Percentiles rank a stretch among this genome's conserved stretches.
phyloP scores from a whole-genome alignment of 2,113 vertebrate genomes.

The Hydrochoerus hydrochaeris region DNA sequence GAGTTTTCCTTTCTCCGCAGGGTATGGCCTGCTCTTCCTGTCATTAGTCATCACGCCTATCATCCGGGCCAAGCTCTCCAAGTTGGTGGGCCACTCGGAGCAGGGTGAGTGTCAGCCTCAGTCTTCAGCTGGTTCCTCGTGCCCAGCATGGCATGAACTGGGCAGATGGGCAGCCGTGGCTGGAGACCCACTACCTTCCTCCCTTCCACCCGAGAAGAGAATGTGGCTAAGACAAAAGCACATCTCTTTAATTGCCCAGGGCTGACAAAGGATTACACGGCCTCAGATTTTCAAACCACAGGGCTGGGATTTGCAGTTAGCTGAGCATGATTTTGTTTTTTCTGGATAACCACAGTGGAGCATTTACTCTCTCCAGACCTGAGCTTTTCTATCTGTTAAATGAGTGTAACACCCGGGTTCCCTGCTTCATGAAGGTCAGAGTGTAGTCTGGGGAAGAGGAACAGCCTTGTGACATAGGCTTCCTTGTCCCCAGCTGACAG shows the following conservation, averaged over 20 bases:
- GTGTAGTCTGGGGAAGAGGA: background rate
- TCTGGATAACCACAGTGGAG: background rate
- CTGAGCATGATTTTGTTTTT: background rate
- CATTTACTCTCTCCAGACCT: background rate
- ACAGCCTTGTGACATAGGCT: background rate
- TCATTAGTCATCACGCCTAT: slow-evolving; percentile 92
- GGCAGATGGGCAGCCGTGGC: background rate
- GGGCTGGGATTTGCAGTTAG: background rate
- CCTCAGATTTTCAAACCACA: background rate
- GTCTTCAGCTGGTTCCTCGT: background rate
- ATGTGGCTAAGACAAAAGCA: background rate
- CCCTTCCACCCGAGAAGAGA: background rate
- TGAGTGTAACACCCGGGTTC: background rate
- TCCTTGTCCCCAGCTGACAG: background rate
- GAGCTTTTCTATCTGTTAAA: slow-evolving; percentile 9
- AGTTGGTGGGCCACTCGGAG: slow-evolving; percentile 90
- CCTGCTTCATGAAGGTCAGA: background rate
- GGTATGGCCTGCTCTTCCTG: slow-evolving; percentile 93
- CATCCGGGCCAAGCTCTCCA: slow-evolving; percentile 95
- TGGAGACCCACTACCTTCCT: background rate
- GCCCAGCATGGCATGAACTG: background rate
- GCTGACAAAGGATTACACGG: background rate
- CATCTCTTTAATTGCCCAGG: background rate
- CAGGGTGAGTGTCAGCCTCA: slow-evolving; percentile 89
- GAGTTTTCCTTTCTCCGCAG: slow-evolving; percentile 81